Evolutionary conservation across 2,888 invertebrate species (phyloP), one percentile per base, ranked within the genome.

Genomic region (Limnephilus auricula): DNA sequence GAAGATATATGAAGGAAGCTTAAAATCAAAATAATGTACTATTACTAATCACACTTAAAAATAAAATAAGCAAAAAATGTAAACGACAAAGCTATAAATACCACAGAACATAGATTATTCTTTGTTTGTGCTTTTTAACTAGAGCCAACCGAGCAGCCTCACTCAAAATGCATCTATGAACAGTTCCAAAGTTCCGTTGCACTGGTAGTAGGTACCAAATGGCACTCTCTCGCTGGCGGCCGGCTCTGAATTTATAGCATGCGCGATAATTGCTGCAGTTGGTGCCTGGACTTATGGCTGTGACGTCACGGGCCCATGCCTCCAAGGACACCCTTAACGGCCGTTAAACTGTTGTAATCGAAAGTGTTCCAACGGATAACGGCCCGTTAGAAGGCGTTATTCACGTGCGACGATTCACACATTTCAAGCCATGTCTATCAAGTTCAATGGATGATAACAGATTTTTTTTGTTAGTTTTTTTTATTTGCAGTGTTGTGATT

Each of bases 231-330:
- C 9, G 65, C 65, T 65, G 65, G 65, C 65, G 65, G 65, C 25
- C 25, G 65, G 65, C 65, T 65, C 65, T 65, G 94, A 94, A 95
- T 95, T 95, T 95, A 95, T 95, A 94, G 94, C 95, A 94, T 94
- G 94, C 95, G 94, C 94, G 94, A 95, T 95, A 95, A 95, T 95
- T 95, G 95, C 95, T 94, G 65, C 65, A 65, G 65, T 65, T n/a
- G 25, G 65, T 65, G 65, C 65, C 65, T 95, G 95, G 95, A 95
- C 95, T 95, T 95, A 94, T 95, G 94, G 94, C 80, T 45, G 31
- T 86, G 89, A 89, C 89, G 83, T 79, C 91, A 79, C 90, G 78
- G 40, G 78, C 90, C 87, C 45, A 82, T 25, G 86, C 30, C 88
- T 84, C 79, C 89, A 83, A 37, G 90, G 91, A 89, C 90, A 82